Percentiles rank a stretch among this genome's conserved stretches.
Conservation (phyloP, 2,113 vertebrate genomes). For the Daubentonia madagascariensis region DNA sequence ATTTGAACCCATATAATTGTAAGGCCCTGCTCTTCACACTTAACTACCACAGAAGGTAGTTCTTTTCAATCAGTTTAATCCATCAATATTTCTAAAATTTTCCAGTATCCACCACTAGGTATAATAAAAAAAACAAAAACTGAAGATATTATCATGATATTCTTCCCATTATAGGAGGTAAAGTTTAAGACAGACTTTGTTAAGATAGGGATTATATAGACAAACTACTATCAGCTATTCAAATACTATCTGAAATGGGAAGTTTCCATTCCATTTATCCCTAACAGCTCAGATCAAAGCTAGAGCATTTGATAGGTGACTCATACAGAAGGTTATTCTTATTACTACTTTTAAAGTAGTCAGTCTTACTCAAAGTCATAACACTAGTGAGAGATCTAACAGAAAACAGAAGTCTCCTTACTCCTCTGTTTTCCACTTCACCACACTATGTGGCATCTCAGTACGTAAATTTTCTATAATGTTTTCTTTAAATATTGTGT, state of each 20-base stretch:
- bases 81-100: constrained; percentile 30
- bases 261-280: background rate
- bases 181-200: background rate
- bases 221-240: background rate
- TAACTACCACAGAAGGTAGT: background rate
- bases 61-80: background rate
- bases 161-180: background rate
- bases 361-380: background rate
- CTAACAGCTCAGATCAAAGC: background rate
- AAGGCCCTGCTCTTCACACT: background rate
- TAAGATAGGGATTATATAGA: background rate
- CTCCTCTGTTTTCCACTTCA: background rate
- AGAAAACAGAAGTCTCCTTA: background rate
- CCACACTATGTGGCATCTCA: background rate
- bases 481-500: background rate
- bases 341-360: constrained; percentile 11
- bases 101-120: background rate
- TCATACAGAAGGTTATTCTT: background rate
- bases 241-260: background rate
- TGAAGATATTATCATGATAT: background rate
- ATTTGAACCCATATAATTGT: background rate
- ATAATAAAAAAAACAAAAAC: background rate
- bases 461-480: background rate
- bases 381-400: background rate
- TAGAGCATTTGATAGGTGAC: background rate